Evolutionary conservation across 1,140 invertebrate species (phyloP).

Genomic region (Ceratina australensis): DNA sequence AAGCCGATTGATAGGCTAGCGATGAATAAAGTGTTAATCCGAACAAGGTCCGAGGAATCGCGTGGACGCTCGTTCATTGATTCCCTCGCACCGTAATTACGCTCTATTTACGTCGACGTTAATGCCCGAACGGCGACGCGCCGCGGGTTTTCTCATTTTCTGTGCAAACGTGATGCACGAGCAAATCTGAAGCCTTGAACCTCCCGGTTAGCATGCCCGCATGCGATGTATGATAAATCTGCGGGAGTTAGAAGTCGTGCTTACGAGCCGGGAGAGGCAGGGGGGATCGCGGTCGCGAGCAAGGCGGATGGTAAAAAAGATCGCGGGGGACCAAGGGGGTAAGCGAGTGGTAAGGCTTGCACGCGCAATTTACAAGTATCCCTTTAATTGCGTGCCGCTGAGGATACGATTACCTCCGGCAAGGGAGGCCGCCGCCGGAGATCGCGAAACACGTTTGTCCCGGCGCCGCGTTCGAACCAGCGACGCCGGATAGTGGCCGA

Average conservation of each 20-base stretch:
- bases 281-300: slow-evolving; percentile 46
- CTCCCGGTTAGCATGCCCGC: slow-evolving; percentile 20
- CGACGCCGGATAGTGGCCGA: too few species aligned
- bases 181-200: slow-evolving; percentile 50
- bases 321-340: slow-evolving; percentile 28
- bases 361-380: slow-evolving; percentile 68
- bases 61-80: slow-evolving; percentile 4
- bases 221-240: slow-evolving; percentile 53
- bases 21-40: too few species aligned
- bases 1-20: too few species aligned
- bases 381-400: slow-evolving; percentile 70
- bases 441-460: neutral
- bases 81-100: slow-evolving; percentile 44
- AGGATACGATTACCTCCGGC: slow-evolving; percentile 31
- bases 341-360: slow-evolving; percentile 49
- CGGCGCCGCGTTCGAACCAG: too few species aligned
- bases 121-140: slow-evolving; percentile 5
- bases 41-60: slow-evolving; percentile 37
- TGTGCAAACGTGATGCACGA: slow-evolving; percentile 7
- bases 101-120: slow-evolving; percentile 52
- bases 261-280: neutral
- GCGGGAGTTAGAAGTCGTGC: slow-evolving; percentile 16
- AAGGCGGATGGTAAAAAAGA: slow-evolving; percentile 51
- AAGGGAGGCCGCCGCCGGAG: neutral
- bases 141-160: slow-evolving; percentile 55